Percentiles rank a stretch among this genome's conserved stretches.
phyloP scores from a whole-genome alignment of 2,888 invertebrate genomes.

The Harpalus rufipes region DNA sequence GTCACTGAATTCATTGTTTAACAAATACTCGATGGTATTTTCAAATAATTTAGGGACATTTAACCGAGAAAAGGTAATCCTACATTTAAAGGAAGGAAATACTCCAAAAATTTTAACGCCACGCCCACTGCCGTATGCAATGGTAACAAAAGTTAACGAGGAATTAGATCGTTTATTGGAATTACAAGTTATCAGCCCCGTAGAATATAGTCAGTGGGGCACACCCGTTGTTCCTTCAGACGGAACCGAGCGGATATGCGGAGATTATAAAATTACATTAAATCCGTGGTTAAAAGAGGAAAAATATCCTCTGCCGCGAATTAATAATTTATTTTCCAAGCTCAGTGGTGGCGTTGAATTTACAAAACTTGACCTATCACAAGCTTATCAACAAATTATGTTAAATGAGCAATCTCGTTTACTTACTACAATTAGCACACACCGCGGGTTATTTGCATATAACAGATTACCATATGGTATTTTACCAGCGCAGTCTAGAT shows the following conservation, averaged over 20 bases:
- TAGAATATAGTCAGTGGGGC: conserved; percentile 65
- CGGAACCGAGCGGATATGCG: conserved; percentile 64
- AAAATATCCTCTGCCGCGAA: conserved; percentile 68
- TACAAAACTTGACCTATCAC: conserved; percentile 69
- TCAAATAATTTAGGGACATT: not conserved
- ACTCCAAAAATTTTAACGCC: conserved; percentile 24
- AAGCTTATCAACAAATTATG: conserved; percentile 56
- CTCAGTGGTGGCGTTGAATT: conserved; percentile 66
- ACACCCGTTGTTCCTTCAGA: not conserved
- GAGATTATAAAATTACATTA: conserved; percentile 69
- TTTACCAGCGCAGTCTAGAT: conserved; percentile 70
- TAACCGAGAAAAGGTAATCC: not conserved
- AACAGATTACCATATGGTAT: conserved; percentile 70
- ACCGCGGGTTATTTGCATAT: conserved; percentile 69
- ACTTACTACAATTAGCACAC: conserved; percentile 70
- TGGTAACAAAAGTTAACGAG: conserved; percentile 69
- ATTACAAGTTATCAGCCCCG: conserved; percentile 69
- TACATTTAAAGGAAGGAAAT: conserved; percentile 8
- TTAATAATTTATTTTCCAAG: conserved; percentile 65
- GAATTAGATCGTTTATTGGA: conserved; percentile 68
- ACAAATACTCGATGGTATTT: not conserved
- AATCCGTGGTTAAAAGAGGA: conserved; percentile 70
- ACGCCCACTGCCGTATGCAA: conserved; percentile 70
- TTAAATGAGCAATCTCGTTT: conserved; percentile 65
- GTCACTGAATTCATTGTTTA: conserved; percentile 7